Evolutionary conservation across 1,140 invertebrate genomes (phyloP).

Genomic region (Theocolax elegans): DNA sequence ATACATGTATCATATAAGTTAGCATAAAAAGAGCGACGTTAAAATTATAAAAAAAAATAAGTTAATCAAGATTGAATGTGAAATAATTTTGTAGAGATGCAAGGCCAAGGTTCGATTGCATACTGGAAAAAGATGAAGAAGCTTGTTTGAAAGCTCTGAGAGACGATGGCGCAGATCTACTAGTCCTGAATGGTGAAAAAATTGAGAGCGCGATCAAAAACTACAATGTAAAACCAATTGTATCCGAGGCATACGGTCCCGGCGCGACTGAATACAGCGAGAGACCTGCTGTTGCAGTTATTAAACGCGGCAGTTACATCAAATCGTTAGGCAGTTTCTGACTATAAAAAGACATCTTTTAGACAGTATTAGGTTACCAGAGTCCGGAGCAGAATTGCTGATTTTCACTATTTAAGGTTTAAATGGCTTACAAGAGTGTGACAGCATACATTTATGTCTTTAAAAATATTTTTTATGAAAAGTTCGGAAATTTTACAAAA

Average conservation of each 20-base stretch:
- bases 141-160: constrained; percentile 78
- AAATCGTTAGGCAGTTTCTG: constrained; percentile 41
- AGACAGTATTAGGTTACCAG: too few species aligned
- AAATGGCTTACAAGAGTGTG: too few species aligned
- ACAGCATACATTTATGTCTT: too few species aligned
- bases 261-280: constrained; percentile 56
- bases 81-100: constrained; percentile 69
- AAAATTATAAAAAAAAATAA: too few species aligned
- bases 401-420: too few species aligned
- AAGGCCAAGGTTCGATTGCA: constrained; percentile 76
- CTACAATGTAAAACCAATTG: constrained; percentile 66
- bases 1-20: too few species aligned
- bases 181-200: constrained; percentile 72
- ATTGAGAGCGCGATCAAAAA: constrained; percentile 70
- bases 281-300: constrained; percentile 72
- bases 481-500: too few species aligned
- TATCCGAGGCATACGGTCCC: constrained; percentile 67
- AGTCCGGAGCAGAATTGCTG: too few species aligned
- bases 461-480: too few species aligned
- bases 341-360: too few species aligned
- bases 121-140: constrained; percentile 66
- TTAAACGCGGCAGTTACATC: constrained; percentile 65
- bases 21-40: too few species aligned
- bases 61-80: neutral
- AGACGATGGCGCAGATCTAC: constrained; percentile 72